Conservation (phyloP, 2,113 vertebrate genomes). For the Clarias batrachus region DNA sequence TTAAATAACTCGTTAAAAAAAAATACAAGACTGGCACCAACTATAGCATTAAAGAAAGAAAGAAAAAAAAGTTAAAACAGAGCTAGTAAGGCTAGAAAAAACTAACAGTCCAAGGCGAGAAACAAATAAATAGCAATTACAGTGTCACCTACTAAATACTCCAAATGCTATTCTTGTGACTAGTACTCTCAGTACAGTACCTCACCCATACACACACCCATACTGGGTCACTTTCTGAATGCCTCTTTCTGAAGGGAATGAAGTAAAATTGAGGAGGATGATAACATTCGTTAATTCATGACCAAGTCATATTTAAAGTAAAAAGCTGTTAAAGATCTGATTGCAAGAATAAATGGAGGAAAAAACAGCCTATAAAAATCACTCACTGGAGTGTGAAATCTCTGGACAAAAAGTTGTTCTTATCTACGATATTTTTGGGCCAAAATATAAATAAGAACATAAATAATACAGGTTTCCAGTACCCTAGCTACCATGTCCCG, state of each 20-base stretch:
- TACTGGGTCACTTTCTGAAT: neutral
- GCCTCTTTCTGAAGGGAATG: neutral
- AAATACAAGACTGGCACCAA: conserved; percentile 22
- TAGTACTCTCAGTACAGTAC: neutral
- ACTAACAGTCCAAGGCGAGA: neutral
- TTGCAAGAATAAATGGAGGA: no score
- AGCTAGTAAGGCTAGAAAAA: conserved; percentile 4
- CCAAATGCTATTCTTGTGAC: conserved; percentile 8
- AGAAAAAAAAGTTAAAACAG: neutral
- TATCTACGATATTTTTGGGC: no score
- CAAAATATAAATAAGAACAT: neutral
- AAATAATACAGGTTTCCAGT: neutral
- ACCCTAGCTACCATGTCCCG: neutral
- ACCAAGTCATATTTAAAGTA: neutral
- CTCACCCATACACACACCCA: neutral
- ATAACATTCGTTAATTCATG: neutral
- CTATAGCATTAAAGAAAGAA: neutral
- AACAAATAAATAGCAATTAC: conserved; percentile 40
- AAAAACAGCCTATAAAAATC: neutral
- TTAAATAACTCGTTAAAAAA: conserved; percentile 2
- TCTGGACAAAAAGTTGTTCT: no score
- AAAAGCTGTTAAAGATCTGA: neutral
- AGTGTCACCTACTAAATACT: conserved; percentile 39
- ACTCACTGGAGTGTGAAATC: neutral
- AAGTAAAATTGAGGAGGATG: neutral